Conservation (phyloP, 2,797 vertebrate species). For the Apogon hyalosoma region DNA sequence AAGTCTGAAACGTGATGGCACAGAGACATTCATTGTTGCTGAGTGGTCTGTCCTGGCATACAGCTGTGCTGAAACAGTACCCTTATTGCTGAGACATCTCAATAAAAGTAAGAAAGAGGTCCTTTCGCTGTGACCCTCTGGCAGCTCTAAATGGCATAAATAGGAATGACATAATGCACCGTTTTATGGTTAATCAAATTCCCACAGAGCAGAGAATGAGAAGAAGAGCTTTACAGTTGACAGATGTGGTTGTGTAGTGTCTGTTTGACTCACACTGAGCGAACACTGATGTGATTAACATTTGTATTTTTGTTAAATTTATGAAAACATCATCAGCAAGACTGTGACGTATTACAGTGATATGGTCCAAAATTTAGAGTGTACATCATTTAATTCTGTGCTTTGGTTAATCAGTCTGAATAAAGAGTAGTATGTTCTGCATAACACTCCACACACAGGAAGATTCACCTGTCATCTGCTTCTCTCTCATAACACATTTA, state of each 20-base stretch:
- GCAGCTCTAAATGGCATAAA: conserved; percentile 79
- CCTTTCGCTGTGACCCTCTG: conserved; percentile 79
- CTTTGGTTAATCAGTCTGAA: conserved; percentile 36
- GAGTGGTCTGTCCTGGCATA: conserved; percentile 66
- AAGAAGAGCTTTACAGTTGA: conserved; percentile 66
- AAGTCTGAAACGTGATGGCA: conserved; percentile 63
- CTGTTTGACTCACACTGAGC: conserved; percentile 63
- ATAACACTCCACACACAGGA: conserved; percentile 50
- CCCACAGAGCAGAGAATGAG: conserved; percentile 76
- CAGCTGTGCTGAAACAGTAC: conserved; percentile 82
- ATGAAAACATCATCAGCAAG: conserved; percentile 34
- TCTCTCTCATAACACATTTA: conserved; percentile 72
- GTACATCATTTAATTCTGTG: conserved; percentile 18
- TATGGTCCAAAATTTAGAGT: not conserved
- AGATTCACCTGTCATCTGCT: conserved; percentile 77
- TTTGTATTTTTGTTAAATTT: conserved; percentile 39
- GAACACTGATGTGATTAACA: conserved; percentile 55
- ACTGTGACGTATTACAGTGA: conserved; percentile 11
- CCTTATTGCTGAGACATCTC: conserved; percentile 79
- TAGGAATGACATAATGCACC: conserved; percentile 83
- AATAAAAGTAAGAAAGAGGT: conserved; percentile 77
- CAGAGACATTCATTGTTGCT: conserved; percentile 79
- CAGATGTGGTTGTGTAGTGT: conserved; percentile 71
- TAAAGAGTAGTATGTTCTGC: conserved; percentile 50
- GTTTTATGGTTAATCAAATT: conserved; percentile 87